Percentiles rank a stretch among this genome's conserved stretches.
These are phyloP conservation scores for Hoplostethus mediterraneus DNA, from an alignment of 2,797 vertebrate genomes.

Conservation along the genomic window DNA sequence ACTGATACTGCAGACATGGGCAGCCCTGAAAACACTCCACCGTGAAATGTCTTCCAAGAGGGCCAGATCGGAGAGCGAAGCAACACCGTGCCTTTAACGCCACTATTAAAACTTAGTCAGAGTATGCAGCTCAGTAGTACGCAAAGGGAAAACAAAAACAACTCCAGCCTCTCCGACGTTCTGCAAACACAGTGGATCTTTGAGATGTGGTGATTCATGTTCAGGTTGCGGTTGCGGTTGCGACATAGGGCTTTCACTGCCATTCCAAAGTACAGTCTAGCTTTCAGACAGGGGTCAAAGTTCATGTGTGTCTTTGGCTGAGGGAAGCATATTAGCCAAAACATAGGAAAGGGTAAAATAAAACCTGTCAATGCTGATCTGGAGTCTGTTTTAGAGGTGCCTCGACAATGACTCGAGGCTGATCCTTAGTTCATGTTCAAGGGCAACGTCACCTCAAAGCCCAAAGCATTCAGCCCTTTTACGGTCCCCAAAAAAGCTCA, in stretches of 20 bases:
- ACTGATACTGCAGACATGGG: constrained; percentile 53
- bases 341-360: constrained; percentile 44
- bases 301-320: constrained; percentile 58
- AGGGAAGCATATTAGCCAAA: constrained; percentile 48
- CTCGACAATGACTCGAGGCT: too few species aligned
- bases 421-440: background rate
- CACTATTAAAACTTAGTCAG: constrained; percentile 53
- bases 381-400: constrained; percentile 41
- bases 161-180: constrained; percentile 29
- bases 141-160: constrained; percentile 5
- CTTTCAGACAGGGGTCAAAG: constrained; percentile 58
- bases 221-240: constrained; percentile 33
- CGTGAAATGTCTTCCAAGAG: constrained; percentile 72
- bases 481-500: background rate
- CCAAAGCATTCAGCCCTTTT: background rate
- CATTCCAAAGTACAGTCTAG: constrained; percentile 29
- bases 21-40: constrained; percentile 61
- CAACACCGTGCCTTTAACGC: constrained; percentile 58
- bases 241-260: constrained; percentile 26
- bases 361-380: constrained; percentile 43
- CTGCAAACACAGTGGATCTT: constrained; percentile 11
- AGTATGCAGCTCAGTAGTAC: constrained; percentile 34
- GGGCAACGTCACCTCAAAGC: background rate
- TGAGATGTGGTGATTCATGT: constrained; percentile 44
- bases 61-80: constrained; percentile 52